Evolutionary conservation across 2,797 vertebrate species (phyloP).

Genomic region (Cryptoblepharus egeriae): DNA sequence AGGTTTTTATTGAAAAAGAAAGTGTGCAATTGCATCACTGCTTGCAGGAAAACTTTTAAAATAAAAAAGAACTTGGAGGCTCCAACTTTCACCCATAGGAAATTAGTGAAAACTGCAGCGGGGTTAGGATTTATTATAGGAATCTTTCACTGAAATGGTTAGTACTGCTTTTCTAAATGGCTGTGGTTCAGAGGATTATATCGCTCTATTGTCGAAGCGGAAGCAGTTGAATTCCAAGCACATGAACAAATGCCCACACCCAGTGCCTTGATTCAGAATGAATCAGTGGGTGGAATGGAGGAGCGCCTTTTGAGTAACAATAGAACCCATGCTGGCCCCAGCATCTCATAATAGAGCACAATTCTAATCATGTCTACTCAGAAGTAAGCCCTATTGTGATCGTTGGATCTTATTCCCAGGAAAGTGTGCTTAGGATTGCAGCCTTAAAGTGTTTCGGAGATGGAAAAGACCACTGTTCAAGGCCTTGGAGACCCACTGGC

Average conservation of each 20-base stretch:
- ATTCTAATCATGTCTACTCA: too few species aligned
- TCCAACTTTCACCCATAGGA: constrained; percentile 64
- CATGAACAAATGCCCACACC: neutral
- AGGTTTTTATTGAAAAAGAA: constrained; percentile 76
- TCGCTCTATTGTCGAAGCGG: neutral
- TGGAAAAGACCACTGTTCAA: neutral
- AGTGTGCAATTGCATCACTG: constrained; percentile 73
- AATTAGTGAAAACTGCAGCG: constrained; percentile 76
- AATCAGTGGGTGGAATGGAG: neutral
- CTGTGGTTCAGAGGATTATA: constrained; percentile 17
- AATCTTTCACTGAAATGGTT: constrained; percentile 75
- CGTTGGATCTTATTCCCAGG: too few species aligned
- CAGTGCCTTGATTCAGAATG: neutral
- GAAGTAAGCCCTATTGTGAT: too few species aligned
- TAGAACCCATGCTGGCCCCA: neutral
- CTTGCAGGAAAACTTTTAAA: constrained; percentile 67
- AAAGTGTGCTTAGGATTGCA: too few species aligned
- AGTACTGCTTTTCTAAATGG: constrained; percentile 62
- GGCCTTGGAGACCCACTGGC: neutral
- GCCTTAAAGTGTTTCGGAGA: neutral
- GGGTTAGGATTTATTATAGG: constrained; percentile 74
- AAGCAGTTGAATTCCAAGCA: neutral
- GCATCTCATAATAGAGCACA: too few species aligned
- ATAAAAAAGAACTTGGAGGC: constrained; percentile 47
- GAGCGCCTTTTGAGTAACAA: neutral